Base-by-base conservation (phyloP, 2,888 invertebrate species). In the Dolomedes plantarius region DNA sequence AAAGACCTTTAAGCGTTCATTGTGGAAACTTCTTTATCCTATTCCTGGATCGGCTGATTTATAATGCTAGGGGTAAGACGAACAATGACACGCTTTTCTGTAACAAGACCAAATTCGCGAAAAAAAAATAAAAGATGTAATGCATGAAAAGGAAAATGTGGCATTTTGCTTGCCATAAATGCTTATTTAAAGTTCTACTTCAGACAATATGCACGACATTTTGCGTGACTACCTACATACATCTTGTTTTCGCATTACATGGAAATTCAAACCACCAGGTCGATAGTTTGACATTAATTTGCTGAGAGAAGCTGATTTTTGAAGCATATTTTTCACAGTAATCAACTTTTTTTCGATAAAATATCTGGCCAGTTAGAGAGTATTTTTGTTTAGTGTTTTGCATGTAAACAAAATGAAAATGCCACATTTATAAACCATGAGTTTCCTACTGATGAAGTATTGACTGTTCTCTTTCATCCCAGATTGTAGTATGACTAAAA, bases 91-190 rank as follows among this genome's bases (percentile, higher is more conserved):
- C 31, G 50, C 23, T 27, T 72, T 65, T 65, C 13, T 29, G 16
- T 3, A 41, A 41, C 41, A 13, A 23, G 73, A 64, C 56, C 36
- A 65, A 29, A 9, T 23, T 19, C 29, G 46, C 9, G 5, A 11
- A 11, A 36, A 11, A 36, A 7, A 36, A 72, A 32, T 71, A 9
- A 19, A 32, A 19, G 28, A 29, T 36, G n/a, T 16, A 75, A 41
- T 11, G 23, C 9, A 28, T 72, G 23, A 72, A 56, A 56, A 13
- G 31, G 19, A 39, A 75, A 65, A 27, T 31, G n/a, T 39, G 27
- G 31, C n/a, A 41, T 29, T 78, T 78, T 71, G 32, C 71, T 78
- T 41, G 36, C 29, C 76, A 29, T 71, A 78, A 78, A 78, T 78
- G 71, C 78, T 69, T 78, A 39, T 46, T 78, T 56, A 69, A 71